Evolutionary conservation across 2,113 vertebrate genomes (phyloP).

Genomic region (Limanda limanda): DNA sequence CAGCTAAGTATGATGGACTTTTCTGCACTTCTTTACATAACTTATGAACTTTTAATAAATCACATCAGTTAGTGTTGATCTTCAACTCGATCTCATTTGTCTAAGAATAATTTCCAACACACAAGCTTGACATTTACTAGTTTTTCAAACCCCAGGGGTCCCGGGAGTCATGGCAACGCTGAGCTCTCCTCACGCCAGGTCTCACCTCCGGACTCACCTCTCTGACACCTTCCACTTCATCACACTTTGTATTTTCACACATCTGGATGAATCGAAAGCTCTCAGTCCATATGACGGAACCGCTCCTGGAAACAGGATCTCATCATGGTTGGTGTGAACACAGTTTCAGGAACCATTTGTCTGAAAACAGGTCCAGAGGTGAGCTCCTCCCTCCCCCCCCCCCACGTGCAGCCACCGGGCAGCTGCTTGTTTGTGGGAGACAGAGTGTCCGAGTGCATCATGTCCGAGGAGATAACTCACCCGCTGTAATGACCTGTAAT

Average conservation of each 20-base stretch:
- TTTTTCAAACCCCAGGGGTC: no score
- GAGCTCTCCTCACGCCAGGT: no score
- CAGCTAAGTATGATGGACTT: conserved; percentile 58
- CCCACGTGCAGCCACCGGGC: conserved; percentile 30
- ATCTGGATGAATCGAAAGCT: no score
- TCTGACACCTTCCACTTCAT: no score
- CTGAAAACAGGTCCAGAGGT: conserved; percentile 42
- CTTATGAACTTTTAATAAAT: conserved; percentile 36
- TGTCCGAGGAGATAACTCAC: conserved; percentile 62
- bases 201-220: no score
- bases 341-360: not conserved
- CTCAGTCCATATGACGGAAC: not conserved
- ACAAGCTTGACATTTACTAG: no score
- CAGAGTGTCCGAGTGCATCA: conserved; percentile 61
- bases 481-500: conserved; percentile 72
- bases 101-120: not conserved
- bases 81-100: not conserved
- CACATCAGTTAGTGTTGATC: conserved; percentile 7
- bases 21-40: conserved; percentile 5
- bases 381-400: no score
- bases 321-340: not conserved
- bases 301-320: not conserved
- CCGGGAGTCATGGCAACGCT: no score
- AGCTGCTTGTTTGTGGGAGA: conserved; percentile 66
- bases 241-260: no score